Evolutionary conservation across 2,797 vertebrate species (phyloP).

Genomic region (Crocidura indochinensis): DNA sequence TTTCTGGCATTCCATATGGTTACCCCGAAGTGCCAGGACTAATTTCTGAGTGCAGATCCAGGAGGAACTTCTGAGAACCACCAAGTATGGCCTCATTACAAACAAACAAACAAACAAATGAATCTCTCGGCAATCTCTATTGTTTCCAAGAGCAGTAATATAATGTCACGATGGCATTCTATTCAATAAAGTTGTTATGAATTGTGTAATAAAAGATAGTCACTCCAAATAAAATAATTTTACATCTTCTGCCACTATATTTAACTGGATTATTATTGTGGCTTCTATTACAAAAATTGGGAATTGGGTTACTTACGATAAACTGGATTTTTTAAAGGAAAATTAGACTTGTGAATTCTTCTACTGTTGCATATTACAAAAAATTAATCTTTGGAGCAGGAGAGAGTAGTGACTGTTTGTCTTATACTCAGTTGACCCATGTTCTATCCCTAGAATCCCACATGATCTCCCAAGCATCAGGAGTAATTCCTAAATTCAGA

Average conservation of each 20-base stretch:
- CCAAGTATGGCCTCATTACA: too few species aligned
- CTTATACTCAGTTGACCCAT: too few species aligned
- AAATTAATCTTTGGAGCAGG: neutral
- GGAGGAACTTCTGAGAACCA: too few species aligned
- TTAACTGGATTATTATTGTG: neutral
- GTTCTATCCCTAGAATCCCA: too few species aligned
- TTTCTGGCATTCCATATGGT: too few species aligned
- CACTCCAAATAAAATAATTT: slow-evolving; percentile 41
- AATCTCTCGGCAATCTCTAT: slow-evolving; percentile 30
- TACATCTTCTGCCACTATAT: slow-evolving; percentile 28
- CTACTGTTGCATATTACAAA: slow-evolving; percentile 54
- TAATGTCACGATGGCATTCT: neutral
- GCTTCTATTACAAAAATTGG: too few species aligned
- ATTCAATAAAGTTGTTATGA: neutral
- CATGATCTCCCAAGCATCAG: too few species aligned
- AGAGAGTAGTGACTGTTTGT: too few species aligned
- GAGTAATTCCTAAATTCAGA: too few species aligned
- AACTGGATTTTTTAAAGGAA: neutral
- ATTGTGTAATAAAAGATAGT: neutral
- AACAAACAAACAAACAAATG: too few species aligned
- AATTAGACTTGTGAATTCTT: slow-evolving; percentile 36
- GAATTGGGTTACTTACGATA: slow-evolving; percentile 20
- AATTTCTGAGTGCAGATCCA: too few species aligned
- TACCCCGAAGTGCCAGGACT: too few species aligned
- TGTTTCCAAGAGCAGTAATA: neutral